phyloP scores from a whole-genome alignment of 2,113 vertebrate genomes.

The Plotosus lineatus region DNA sequence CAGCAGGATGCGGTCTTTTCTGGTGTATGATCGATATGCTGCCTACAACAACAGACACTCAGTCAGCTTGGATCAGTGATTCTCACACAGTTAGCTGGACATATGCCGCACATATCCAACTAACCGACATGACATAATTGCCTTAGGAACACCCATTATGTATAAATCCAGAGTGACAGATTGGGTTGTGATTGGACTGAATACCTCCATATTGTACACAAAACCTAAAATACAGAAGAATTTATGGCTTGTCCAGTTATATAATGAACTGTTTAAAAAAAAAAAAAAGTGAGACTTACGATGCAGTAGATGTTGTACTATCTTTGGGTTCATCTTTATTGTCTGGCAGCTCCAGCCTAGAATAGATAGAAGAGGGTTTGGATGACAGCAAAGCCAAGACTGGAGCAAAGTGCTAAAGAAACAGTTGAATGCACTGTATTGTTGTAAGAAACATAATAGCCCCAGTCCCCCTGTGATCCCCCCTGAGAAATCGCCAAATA shows the following conservation, averaged over 20 bases:
- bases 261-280: neutral
- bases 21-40: neutral
- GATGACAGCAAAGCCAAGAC: slow-evolving; percentile 33
- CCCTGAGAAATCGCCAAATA: slow-evolving; percentile 2
- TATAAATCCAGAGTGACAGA: neutral
- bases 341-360: slow-evolving; percentile 65
- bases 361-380: slow-evolving; percentile 34
- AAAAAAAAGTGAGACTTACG: slow-evolving; percentile 56
- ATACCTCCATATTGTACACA: neutral
- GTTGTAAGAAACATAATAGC: slow-evolving; percentile 59
- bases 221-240: neutral
- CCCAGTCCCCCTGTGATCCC: slow-evolving; percentile 38
- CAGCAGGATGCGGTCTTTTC: slow-evolving; percentile 13
- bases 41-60: neutral
- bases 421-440: slow-evolving; percentile 56
- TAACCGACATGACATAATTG: neutral
- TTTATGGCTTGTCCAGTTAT: neutral
- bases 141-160: neutral
- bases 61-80: neutral
- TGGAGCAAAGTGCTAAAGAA: neutral
- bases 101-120: neutral
- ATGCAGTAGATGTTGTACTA: slow-evolving; percentile 54
- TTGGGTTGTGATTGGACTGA: neutral
- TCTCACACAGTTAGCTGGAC: neutral
- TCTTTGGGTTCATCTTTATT: slow-evolving; percentile 55